Percentiles rank a stretch among this genome's conserved stretches.
Evolutionary conservation across 1,140 invertebrate genomes (phyloP).

Genomic region (Lepidurus couesii): DNA sequence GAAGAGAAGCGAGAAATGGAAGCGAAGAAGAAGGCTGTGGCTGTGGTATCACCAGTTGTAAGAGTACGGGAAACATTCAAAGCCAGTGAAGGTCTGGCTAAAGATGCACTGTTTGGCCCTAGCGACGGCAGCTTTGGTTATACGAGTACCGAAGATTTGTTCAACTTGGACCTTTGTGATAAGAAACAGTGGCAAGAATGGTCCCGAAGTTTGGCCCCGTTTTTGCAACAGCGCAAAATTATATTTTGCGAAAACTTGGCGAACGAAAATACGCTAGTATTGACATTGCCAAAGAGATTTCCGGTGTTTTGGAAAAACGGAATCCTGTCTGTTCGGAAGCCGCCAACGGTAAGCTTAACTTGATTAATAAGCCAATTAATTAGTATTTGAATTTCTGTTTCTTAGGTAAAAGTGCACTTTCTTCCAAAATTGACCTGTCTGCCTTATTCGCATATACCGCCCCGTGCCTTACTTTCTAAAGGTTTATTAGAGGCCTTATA

Average conservation of each 20-base stretch:
- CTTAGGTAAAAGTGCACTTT: not conserved
- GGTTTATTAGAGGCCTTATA: not conserved
- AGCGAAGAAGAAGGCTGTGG: not conserved
- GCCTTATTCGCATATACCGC: conserved; percentile 10
- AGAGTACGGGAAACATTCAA: not conserved
- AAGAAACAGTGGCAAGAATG: not conserved
- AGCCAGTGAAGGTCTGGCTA: not conserved
- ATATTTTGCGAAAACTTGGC: not conserved
- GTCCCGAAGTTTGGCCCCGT: not conserved
- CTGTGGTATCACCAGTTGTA: not conserved
- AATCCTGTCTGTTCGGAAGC: not conserved
- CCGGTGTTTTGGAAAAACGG: not conserved
- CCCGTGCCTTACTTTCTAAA: not conserved
- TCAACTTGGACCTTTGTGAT: not conserved
- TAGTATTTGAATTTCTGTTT: not conserved
- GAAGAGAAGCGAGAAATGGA: not conserved
- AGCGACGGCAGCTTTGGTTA: not conserved
- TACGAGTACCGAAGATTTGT: not conserved
- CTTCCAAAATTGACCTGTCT: not conserved
- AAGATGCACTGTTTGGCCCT: not conserved
- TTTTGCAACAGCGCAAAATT: not conserved
- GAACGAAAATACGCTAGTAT: not conserved
- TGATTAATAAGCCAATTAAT: not conserved
- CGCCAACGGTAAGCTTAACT: not conserved
- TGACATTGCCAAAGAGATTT: not conserved